phyloP scores from a whole-genome alignment of 2,888 invertebrate species.

The Oligia latruncula region DNA sequence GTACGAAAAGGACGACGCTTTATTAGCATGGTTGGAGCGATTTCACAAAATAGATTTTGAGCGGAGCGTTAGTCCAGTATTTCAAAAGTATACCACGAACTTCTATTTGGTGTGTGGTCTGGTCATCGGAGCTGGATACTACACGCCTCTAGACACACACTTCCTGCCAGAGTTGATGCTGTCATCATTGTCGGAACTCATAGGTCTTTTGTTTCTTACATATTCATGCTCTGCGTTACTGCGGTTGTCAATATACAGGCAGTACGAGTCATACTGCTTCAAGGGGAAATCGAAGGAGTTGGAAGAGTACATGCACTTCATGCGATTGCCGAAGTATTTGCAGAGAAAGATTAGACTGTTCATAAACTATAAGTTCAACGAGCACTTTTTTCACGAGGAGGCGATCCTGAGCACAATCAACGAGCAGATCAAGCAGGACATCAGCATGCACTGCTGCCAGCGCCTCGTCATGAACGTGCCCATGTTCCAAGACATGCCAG shows the following conservation, averaged over 20 bases:
- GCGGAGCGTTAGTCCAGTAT: constrained; percentile 34
- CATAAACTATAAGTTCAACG: constrained; percentile 79
- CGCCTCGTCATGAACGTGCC: constrained; percentile 88
- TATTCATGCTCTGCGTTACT: constrained; percentile 73
- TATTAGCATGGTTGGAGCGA: constrained; percentile 67
- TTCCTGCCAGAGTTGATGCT: constrained; percentile 71
- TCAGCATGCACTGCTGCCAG: constrained; percentile 89
- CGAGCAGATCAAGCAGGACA: constrained; percentile 87
- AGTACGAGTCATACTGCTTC: constrained; percentile 72
- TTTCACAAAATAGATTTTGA: constrained; percentile 57
- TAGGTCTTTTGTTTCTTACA: constrained; percentile 74
- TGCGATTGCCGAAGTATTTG: constrained; percentile 73
- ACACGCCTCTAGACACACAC: constrained; percentile 67
- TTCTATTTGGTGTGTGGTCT: constrained; percentile 74
- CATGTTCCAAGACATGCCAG: constrained; percentile 88
- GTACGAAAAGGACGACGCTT: constrained; percentile 53
- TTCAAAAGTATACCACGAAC: constrained; percentile 75
- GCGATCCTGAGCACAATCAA: constrained; percentile 78
- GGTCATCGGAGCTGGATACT: constrained; percentile 76
- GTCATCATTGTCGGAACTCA: constrained; percentile 69
- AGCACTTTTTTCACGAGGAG: constrained; percentile 77
- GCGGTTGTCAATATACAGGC: constrained; percentile 73
- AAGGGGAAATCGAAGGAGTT: constrained; percentile 74
- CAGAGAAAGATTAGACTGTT: constrained; percentile 76
- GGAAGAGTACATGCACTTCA: constrained; percentile 74